Base-by-base conservation (phyloP, 2,113 vertebrate species). In the Salvelinus alpinus region DNA sequence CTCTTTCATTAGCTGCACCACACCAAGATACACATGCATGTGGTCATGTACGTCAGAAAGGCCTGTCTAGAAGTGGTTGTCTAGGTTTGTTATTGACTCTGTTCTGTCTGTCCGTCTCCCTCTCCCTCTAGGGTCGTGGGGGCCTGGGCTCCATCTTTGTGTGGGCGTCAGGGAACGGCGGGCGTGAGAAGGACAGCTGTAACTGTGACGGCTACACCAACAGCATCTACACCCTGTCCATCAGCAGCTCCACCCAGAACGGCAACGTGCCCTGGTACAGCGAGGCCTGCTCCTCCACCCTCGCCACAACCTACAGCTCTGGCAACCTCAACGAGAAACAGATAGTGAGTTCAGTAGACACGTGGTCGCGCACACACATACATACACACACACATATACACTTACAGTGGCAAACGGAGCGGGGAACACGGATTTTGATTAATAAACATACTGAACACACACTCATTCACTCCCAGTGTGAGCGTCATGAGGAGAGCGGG, bases 181-280 rank as follows among this genome's bases (percentile, higher is more conserved):
- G 96, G 74, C 93, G 94, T 0, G 94, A 96, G 69, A 95, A 94
- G 0, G 95, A 97, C 93, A 96, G 95, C 91, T 96, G 95, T 88
- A 96, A 96, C 90, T 96, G 95, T 5, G 96, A 96, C 0, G 95
- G 95, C 87, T 96, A 96, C 91, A 96, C 95, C 91, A 96, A 96
- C 89, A 96, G 95, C 89, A 96, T 96, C 91, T 96, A 95, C 92
- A 96, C 96, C 0, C 91, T 96, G 83, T 96, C 95, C 84, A 96
- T 96, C 89, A 96, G 95, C 92, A 96, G 95, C 72, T 94, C 93
- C 84, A 96, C 96, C 0, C 94, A 96, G 88, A 82, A 91, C 0
- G 95, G 95, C 64, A 95, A 95, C 0, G 95, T 96, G 78, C 95
- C 95, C 76, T 96, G 96, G 96, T 96, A 96, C 93, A 96, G 95